Base-by-base conservation (phyloP, 2,888 invertebrate species). In the Eristalis intricaria region DNA sequence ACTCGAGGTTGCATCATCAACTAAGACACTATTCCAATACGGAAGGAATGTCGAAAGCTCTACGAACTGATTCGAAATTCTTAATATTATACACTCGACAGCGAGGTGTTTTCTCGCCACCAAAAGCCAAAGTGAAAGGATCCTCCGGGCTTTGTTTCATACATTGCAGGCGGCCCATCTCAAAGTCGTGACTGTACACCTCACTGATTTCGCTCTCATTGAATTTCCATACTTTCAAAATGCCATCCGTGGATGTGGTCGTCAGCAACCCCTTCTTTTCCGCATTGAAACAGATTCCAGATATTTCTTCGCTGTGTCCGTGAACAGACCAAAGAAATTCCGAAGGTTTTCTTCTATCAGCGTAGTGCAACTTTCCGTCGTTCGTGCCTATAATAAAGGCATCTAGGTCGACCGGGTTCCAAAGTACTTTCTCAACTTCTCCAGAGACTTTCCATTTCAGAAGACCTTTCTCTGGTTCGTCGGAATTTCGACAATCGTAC, bases 171-270 rank as follows among this genome's bases (percentile, higher is more conserved):
- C 95, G 94, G 0, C 97, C 98, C 92, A 98, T 95, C 81, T 95
- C 94, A 76, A 95, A 94, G 89, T 95, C 93, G 86, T 95, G 92
- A 50, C 90, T 90, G 76, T 92, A 92, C 2, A 93, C 91, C 60
- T 91, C 91, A 32, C 90, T 91, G 1, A 91, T 90, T 56, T 90
- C 90, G 4, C 83, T 89, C 15, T 86, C 88, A 81, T 89, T 90
- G 73, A 92, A 94, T 90, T 98, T 98, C 98, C 98, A 99, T 0
- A 97, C 95, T 94, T 98, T 98, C 4, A 98, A 92, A n/a, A 94
- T 94, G 85, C 96, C 96, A 91, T 98, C 98, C 1, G 96, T 95
- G 7, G 97, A 96, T 1, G 96, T 94, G 0, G 97, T 97, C 2
- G 97, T 94, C 91, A 99, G 93, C 66, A 97, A 93, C 4, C 97